These are phyloP conservation scores for Macquaria australasica DNA, from an alignment of 2,113 vertebrate genomes.

Conservation along the genomic window DNA sequence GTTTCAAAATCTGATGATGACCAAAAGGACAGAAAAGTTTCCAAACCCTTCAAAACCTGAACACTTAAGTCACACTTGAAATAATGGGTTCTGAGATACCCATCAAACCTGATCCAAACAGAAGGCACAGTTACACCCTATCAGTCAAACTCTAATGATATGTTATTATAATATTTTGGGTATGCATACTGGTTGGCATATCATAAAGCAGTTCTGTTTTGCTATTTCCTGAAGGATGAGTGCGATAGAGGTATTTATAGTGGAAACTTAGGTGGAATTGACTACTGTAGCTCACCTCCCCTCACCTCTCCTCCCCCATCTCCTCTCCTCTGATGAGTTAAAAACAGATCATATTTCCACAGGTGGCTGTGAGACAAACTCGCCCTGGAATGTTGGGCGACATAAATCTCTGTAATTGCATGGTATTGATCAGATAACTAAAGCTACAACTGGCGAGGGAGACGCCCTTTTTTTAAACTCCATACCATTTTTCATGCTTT, in stretches of 20 bases:
- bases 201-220: slow-evolving; percentile 36
- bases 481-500: slow-evolving; percentile 75
- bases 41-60: not conserved
- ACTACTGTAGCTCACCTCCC: slow-evolving; percentile 24
- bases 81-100: slow-evolving; percentile 52
- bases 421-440: slow-evolving; percentile 82
- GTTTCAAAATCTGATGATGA: slow-evolving; percentile 35
- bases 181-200: slow-evolving; percentile 22
- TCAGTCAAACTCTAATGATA: slow-evolving; percentile 63
- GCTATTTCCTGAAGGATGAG: slow-evolving; percentile 33
- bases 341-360: slow-evolving; percentile 84
- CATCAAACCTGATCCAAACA: slow-evolving; percentile 58
- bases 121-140: slow-evolving; percentile 40
- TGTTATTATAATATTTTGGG: slow-evolving; percentile 32
- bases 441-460: slow-evolving; percentile 67
- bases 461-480: slow-evolving; percentile 52
- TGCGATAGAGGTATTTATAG: slow-evolving; percentile 59
- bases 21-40: slow-evolving; percentile 14
- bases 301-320: slow-evolving; percentile 19
- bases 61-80: slow-evolving; percentile 43
- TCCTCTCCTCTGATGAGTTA: slow-evolving; percentile 58
- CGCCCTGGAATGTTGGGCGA: slow-evolving; percentile 80
- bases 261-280: slow-evolving; percentile 59
- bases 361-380: slow-evolving; percentile 82
- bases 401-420: slow-evolving; percentile 86